phyloP scores from a whole-genome alignment of 1,140 invertebrate genomes.

The Meloidogyne chitwoodi region DNA sequence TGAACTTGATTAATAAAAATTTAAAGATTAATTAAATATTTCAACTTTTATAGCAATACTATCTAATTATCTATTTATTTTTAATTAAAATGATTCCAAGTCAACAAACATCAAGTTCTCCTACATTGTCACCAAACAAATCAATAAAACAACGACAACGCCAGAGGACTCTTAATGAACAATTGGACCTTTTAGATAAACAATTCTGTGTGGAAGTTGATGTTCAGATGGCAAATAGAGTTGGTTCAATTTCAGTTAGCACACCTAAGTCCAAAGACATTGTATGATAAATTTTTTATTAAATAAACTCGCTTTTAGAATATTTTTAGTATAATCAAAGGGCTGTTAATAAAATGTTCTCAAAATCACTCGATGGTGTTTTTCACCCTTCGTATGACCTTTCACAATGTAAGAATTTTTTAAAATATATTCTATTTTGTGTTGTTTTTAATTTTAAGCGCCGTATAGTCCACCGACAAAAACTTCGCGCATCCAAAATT shows the following conservation, averaged over 20 bases:
- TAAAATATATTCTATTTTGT: too few relatives aligned
- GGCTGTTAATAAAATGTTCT: background rate
- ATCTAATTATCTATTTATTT: background rate
- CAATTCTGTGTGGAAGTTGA: background rate
- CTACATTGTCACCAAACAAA: background rate
- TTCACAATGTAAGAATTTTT: background rate
- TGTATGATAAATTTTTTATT: background rate
- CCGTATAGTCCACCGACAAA: background rate
- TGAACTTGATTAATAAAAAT: too few relatives aligned
- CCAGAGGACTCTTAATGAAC: constrained; percentile 5
- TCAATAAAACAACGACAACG: constrained; percentile 1
- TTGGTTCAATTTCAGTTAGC: background rate
- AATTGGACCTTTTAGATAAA: constrained; percentile 1
- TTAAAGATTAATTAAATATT: too few relatives aligned
- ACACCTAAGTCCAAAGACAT: background rate
- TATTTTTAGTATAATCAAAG: background rate
- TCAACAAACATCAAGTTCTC: background rate
- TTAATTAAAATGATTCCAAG: background rate
- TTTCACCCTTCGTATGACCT: background rate
- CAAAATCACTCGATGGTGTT: background rate
- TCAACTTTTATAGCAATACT: too few relatives aligned
- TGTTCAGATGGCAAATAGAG: background rate
- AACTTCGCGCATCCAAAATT: constrained; percentile 12
- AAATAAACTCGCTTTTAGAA: background rate
- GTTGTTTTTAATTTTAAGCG: background rate